phyloP scores from a whole-genome alignment of 2,113 vertebrate genomes.

The Eubucco bourcierii region DNA sequence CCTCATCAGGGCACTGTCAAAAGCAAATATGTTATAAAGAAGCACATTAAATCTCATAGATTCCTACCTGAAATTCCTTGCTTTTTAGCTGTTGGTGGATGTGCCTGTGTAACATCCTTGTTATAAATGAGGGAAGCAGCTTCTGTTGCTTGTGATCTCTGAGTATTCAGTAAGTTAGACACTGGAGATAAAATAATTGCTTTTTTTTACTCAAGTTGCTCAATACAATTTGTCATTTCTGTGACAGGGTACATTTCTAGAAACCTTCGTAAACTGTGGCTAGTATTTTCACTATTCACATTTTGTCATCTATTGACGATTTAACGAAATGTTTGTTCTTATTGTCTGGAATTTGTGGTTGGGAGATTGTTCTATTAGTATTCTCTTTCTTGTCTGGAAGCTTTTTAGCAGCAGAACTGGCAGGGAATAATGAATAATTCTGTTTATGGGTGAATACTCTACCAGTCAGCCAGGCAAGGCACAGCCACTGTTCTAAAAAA shows the following conservation, averaged over 20 bases:
- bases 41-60: not conserved
- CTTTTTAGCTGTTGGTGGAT: not conserved
- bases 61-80: not conserved
- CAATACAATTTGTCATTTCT: not conserved
- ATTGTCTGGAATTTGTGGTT: conserved; percentile 5
- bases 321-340: conserved; percentile 7
- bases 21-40: not conserved
- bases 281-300: not conserved
- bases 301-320: not conserved
- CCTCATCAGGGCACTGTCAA: not conserved
- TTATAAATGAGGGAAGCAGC: not conserved
- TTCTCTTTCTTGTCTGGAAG: not conserved
- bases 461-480: not conserved
- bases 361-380: not conserved
- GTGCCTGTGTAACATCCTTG: not conserved
- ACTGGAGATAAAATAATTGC: not conserved
- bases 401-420: conserved; percentile 24
- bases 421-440: conserved; percentile 9
- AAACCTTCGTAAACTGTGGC: not conserved
- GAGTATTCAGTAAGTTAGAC: not conserved
- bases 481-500: conserved; percentile 18
- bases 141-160: not conserved
- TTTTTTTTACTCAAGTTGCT: not conserved
- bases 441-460: conserved; percentile 1
- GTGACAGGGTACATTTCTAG: not conserved